Evolutionary conservation across 2,888 invertebrate genomes (phyloP).

Genomic region (Hirudinaria manillensis): DNA sequence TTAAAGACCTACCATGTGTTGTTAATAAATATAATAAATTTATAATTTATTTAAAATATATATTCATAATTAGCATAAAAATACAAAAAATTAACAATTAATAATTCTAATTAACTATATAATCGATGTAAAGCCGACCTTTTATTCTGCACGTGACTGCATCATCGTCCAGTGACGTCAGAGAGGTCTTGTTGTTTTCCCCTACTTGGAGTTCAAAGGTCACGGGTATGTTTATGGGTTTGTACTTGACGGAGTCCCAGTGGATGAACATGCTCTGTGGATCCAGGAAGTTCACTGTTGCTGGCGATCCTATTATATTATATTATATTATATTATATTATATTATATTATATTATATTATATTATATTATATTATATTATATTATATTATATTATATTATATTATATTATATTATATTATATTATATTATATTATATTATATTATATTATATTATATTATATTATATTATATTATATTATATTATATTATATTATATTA

Average conservation of each 20-base stretch:
- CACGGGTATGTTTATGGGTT: conserved; percentile 19
- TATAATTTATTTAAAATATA: no score
- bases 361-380: no score
- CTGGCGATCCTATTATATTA: conserved; percentile 21
- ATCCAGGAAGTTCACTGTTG: conserved; percentile 27
- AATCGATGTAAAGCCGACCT: conserved; percentile 13
- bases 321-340: background rate
- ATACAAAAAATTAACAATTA: no score
- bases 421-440: no score
- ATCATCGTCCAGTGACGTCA: background rate
- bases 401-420: no score
- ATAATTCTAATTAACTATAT: no score
- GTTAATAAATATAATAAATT: no score
- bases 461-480: background rate
- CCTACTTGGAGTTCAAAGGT: conserved; percentile 22
- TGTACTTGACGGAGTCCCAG: conserved; percentile 16
- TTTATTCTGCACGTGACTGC: conserved; percentile 26
- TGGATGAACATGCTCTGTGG: conserved; percentile 22
- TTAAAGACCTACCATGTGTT: no score
- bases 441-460: background rate
- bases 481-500: background rate
- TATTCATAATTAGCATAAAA: no score
- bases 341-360: background rate
- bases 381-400: no score
- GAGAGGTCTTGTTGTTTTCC: background rate